These are phyloP conservation scores for Agrotis ipsilon DNA, from an alignment of 2,888 invertebrate genomes.

Conservation along the genomic window DNA sequence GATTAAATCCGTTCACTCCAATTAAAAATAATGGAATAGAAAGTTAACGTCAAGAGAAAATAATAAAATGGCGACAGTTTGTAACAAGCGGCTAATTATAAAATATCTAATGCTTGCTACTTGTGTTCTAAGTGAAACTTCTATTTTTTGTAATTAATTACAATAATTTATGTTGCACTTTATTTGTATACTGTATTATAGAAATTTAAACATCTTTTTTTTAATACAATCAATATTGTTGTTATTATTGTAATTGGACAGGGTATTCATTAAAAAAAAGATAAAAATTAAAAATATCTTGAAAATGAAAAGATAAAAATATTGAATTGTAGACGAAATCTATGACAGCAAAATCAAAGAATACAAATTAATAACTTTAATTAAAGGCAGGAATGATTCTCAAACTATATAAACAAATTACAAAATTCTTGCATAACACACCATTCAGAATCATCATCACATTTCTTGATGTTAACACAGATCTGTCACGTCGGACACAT, in stretches of 20 bases:
- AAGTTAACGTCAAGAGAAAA: constrained; percentile 57
- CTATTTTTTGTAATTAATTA: neutral
- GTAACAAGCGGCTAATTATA: constrained; percentile 52
- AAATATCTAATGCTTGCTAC: constrained; percentile 24
- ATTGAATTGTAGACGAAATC: too few relatives aligned
- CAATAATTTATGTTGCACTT: neutral
- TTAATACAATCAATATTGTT: too few relatives aligned
- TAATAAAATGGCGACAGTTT: constrained; percentile 51
- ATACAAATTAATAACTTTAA: too few relatives aligned
- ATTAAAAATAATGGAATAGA: constrained; percentile 66
- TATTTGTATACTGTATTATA: too few relatives aligned
- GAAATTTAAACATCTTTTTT: too few relatives aligned
- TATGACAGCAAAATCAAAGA: too few relatives aligned
- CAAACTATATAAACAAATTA: neutral
- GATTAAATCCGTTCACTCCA: constrained; percentile 60
- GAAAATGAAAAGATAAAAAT: too few relatives aligned
- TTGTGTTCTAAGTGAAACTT: constrained; percentile 10
- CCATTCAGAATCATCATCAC: constrained; percentile 18
- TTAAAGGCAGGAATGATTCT: too few relatives aligned
- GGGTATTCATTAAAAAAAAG: too few relatives aligned
- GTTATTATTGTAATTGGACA: too few relatives aligned
- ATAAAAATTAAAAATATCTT: too few relatives aligned
- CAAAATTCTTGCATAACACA: constrained; percentile 8
- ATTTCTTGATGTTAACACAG: constrained; percentile 24
- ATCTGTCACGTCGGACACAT: constrained; percentile 36